These are phyloP conservation scores for Eulemur macaco DNA, from an alignment of 2,113 vertebrate species.

Conservation along the genomic window DNA sequence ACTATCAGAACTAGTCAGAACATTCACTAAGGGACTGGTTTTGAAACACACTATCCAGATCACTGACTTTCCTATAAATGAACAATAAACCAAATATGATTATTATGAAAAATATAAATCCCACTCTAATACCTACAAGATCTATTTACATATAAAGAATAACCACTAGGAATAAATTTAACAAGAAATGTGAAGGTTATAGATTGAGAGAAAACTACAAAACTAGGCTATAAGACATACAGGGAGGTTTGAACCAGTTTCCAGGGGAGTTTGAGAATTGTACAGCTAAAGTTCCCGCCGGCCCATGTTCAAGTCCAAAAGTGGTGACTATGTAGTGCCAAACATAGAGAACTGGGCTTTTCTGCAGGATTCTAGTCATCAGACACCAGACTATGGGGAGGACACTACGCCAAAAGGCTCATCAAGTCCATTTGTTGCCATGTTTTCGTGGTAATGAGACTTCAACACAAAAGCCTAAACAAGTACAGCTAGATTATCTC, in stretches of 20 bases:
- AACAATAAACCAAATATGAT: slow-evolving; percentile 6
- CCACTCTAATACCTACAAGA: background rate
- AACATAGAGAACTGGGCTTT: background rate
- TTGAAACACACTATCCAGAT: slow-evolving; percentile 6
- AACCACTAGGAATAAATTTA: background rate
- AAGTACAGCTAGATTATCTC: background rate
- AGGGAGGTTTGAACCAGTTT: background rate
- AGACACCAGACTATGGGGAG: background rate
- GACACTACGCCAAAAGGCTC: background rate
- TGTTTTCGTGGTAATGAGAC: background rate
- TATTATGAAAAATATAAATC: slow-evolving; percentile 34
- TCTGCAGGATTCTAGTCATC: background rate
- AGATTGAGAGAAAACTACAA: slow-evolving; percentile 1
- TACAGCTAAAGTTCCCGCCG: background rate
- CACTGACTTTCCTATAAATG: background rate
- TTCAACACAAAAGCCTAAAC: background rate
- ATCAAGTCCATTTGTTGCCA: background rate
- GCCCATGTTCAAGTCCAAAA: background rate
- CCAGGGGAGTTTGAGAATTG: background rate
- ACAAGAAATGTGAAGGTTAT: background rate
- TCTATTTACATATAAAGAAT: slow-evolving; percentile 1
- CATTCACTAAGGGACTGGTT: background rate
- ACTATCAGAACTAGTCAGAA: slow-evolving; percentile 15
- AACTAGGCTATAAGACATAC: background rate
- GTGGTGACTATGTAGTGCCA: background rate